Base-by-base conservation (phyloP, 2,113 vertebrate species). In the Alligator mississippiensis region DNA sequence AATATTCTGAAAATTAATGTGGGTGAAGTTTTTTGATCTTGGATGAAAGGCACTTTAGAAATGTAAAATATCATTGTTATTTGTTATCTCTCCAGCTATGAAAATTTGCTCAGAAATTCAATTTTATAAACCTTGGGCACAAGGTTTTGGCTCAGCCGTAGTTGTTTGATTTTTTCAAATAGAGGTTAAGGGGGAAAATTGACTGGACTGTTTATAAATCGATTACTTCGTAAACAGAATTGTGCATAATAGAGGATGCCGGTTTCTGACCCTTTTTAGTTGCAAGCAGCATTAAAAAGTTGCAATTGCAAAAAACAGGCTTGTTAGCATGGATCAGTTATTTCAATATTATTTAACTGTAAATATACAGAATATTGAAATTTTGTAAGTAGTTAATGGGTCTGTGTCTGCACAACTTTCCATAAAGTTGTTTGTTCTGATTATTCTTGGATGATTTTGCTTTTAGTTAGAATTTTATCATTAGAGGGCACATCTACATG, bases 11-110 rank as follows among this genome's bases (percentile, higher is more conserved):
- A 84, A 89, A 88, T 95, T 91, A 81, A 77, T 90, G 93, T 90
- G 85, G 90, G 90, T 83, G 47, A 84, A 54, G 61, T 82, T 95
- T 80, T 96, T 96, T 96, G 93, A 96, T 96, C 91, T 92, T 66
- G 95, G 94, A 95, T 96, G 96, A 97, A 95, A 97, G 94, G 93
- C 96, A 92, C 87, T 89, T 97, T 88, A 96, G 96, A 96, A 96
- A 96, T 96, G 89, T 95, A 95, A 97, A 96, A 75, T 94, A 82
- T 93, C 86, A 81, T 90, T 70, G 62, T 15, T 94, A 95, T 96
- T 93, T 96, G 95, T 96, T 95, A 87, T 95, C n/a, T 87, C n/a
- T 4, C 60, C 80, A 82, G 84, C 85, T 96, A 80, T 90, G 90
- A 93, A 87, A 84, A 96, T 93, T 94, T 93, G 66, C 90, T 90